Conservation (phyloP, 2,888 invertebrate genomes). For the Epirrhoe alternata region DNA sequence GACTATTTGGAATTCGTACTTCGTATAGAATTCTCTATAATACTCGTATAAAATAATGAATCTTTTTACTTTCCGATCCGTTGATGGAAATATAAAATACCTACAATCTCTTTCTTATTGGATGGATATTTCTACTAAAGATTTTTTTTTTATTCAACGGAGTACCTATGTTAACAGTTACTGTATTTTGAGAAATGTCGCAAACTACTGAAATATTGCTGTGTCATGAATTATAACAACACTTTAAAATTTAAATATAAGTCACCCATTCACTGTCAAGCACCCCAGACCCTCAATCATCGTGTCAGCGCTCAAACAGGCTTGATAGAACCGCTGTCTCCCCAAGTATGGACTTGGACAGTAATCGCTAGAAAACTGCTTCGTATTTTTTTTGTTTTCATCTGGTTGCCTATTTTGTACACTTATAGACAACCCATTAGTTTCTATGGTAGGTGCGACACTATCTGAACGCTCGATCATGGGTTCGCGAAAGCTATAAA, state of each 20-base stretch:
- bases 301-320: conserved; percentile 49
- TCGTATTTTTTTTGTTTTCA: conserved; percentile 33
- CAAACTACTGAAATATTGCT: conserved; percentile 7
- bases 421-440: conserved; percentile 24
- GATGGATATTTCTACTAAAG: no score
- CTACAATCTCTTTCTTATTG: background rate
- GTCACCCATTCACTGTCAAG: conserved; percentile 48
- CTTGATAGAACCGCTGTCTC: conserved; percentile 48
- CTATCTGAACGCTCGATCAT: conserved; percentile 16
- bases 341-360: conserved; percentile 50
- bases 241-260: conserved; percentile 18
- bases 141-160: background rate
- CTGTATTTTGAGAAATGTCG: background rate
- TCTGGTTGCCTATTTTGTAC: conserved; percentile 26
- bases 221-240: conserved; percentile 28
- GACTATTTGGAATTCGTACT: background rate
- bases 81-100: no score
- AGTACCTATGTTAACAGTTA: background rate
- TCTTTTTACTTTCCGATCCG: background rate
- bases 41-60: background rate
- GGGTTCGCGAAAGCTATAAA: conserved; percentile 11
- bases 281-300: conserved; percentile 47
- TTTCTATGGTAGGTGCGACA: conserved; percentile 26
- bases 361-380: conserved; percentile 38
- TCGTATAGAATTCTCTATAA: background rate